These are phyloP conservation scores for Reticulitermes speratus DNA, from an alignment of 1,140 invertebrate species.

Conservation along the genomic window DNA sequence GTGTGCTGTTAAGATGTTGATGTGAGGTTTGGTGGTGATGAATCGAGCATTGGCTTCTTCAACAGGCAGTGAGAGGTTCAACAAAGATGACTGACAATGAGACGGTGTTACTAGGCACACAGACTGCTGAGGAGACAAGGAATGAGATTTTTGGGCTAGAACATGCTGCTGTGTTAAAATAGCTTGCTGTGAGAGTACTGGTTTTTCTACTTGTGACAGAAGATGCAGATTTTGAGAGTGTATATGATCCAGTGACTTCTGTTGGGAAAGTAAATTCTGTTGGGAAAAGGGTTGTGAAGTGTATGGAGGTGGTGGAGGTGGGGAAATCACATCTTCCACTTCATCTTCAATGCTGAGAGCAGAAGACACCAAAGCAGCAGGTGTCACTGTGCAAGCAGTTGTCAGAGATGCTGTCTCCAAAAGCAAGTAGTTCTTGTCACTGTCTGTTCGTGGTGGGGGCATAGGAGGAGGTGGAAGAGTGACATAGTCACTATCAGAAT, in stretches of 20 bases:
- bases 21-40: constrained; percentile 65
- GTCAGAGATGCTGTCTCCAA: constrained; percentile 34
- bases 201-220: not conserved
- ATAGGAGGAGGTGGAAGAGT: constrained; percentile 66
- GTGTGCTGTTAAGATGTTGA: constrained; percentile 66
- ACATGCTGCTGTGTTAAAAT: constrained; percentile 37
- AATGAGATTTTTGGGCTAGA: constrained; percentile 44
- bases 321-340: constrained; percentile 33
- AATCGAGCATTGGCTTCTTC: constrained; percentile 66
- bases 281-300: constrained; percentile 15
- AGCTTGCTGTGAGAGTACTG: not conserved
- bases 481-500: constrained; percentile 86
- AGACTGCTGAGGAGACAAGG: constrained; percentile 45
- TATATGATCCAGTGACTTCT: not conserved
- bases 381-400: not conserved
- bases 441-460: constrained; percentile 62
- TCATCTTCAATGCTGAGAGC: not conserved
- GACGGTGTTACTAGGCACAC: constrained; percentile 47
- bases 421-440: constrained; percentile 46
- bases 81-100: constrained; percentile 49
- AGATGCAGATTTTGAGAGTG: not conserved
- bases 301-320: constrained; percentile 46
- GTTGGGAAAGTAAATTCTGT: constrained; percentile 24
- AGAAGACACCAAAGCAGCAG: constrained; percentile 6
- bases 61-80: constrained; percentile 22